These are phyloP conservation scores for Pangasius krempfi DNA, from an alignment of 2,797 vertebrate species.

Conservation along the genomic window DNA sequence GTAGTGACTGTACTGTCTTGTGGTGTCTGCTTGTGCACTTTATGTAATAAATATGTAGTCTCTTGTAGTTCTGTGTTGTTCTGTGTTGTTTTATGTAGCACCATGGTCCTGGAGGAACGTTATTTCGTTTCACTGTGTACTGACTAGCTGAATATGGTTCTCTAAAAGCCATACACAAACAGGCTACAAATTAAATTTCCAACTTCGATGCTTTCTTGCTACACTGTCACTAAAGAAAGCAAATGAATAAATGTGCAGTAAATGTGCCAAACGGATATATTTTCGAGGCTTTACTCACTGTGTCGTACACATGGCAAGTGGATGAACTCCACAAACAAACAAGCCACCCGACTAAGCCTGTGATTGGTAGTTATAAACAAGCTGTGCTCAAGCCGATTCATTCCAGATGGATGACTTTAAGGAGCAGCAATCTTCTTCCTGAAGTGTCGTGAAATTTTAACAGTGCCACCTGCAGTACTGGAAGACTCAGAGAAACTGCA, in stretches of 20 bases:
- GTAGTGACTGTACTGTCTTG: too few relatives aligned
- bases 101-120: too few relatives aligned
- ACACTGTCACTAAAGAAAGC: background rate
- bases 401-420: background rate
- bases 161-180: background rate
- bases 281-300: background rate
- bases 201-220: background rate
- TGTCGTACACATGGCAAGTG: background rate
- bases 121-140: too few relatives aligned
- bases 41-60: too few relatives aligned
- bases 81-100: too few relatives aligned
- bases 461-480: background rate
- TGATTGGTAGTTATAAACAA: background rate
- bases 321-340: background rate
- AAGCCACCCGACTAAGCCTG: background rate
- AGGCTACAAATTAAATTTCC: background rate
- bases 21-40: too few relatives aligned
- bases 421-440: background rate
- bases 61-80: too few relatives aligned
- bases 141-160: too few relatives aligned
- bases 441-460: background rate
- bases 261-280: background rate
- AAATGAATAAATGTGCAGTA: background rate
- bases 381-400: background rate
- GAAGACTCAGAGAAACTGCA: background rate